phyloP scores from a whole-genome alignment of 2,888 invertebrate genomes.

The Creontiades dilutus region DNA sequence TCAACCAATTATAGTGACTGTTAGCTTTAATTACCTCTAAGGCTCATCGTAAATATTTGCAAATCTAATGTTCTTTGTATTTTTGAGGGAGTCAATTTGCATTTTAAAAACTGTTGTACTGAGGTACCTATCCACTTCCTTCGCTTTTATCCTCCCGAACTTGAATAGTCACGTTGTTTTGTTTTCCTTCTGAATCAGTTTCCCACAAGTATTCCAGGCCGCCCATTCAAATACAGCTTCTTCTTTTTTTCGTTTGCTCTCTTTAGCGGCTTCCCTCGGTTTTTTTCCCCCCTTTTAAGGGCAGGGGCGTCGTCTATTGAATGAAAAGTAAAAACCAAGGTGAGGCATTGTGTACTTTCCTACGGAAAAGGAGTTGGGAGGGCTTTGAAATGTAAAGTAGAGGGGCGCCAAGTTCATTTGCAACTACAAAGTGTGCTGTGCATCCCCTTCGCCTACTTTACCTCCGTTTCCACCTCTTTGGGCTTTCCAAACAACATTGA shows the following conservation, averaged over 20 bases:
- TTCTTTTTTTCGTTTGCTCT: conserved; percentile 8
- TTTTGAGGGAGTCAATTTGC: conserved; percentile 6
- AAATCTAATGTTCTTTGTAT: neutral
- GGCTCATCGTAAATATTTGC: no score
- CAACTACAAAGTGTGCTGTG: conserved; percentile 65
- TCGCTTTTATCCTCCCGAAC: conserved; percentile 2
- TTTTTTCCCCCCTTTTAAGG: conserved; percentile 10
- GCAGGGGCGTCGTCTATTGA: conserved; percentile 44
- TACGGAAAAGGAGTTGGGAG: conserved; percentile 34
- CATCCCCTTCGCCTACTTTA: conserved; percentile 23
- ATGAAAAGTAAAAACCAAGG: conserved; percentile 67
- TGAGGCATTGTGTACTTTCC: conserved; percentile 51
- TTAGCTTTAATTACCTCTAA: no score
- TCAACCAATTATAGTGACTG: no score
- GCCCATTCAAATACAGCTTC: conserved; percentile 17
- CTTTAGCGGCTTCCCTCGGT: conserved; percentile 36
- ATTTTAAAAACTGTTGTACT: neutral
- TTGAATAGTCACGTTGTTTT: conserved; percentile 42
- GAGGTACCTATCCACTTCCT: neutral
- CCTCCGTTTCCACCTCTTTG: conserved; percentile 22
- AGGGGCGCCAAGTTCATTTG: conserved; percentile 60
- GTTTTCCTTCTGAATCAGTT: conserved; percentile 23
- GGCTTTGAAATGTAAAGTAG: conserved; percentile 50
- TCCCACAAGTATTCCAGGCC: neutral
- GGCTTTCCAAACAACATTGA: conserved; percentile 57